Evolutionary conservation across 2,888 invertebrate species (phyloP).

Genomic region (Callosobruchus maculatus): DNA sequence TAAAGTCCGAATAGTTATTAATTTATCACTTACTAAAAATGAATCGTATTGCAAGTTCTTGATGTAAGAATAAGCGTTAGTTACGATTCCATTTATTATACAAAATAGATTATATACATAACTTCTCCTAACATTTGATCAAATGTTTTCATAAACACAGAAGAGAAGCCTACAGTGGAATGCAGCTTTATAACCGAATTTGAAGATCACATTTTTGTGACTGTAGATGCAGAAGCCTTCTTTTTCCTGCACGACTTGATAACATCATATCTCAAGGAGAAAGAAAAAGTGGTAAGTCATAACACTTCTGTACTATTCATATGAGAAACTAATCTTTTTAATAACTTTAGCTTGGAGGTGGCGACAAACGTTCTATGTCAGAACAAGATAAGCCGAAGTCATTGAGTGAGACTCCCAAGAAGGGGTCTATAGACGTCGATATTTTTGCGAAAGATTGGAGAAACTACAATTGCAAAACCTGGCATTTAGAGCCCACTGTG

Average conservation of each 20-base stretch:
- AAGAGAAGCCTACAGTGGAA: slow-evolving; percentile 83
- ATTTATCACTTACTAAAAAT: no score
- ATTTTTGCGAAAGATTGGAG: slow-evolving; percentile 81
- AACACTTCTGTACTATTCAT: not conserved
- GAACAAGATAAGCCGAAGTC: slow-evolving; percentile 32
- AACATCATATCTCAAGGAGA: slow-evolving; percentile 92
- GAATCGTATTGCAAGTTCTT: not conserved
- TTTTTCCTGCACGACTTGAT: slow-evolving; percentile 96
- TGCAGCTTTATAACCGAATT: slow-evolving; percentile 98
- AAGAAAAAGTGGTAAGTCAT: slow-evolving; percentile 69
- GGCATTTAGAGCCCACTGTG: slow-evolving; percentile 95
- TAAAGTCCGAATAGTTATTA: no score
- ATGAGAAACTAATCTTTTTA: not conserved
- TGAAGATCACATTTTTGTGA: slow-evolving; percentile 97
- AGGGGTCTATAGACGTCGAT: slow-evolving; percentile 52
- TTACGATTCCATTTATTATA: no score
- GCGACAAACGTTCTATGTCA: slow-evolving; percentile 31
- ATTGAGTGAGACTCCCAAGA: slow-evolving; percentile 31
- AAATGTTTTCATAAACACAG: slow-evolving; percentile 42
- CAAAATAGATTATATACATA: no score
- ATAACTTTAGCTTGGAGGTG: slow-evolving; percentile 30
- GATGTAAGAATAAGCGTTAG: not conserved
- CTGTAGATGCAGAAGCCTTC: slow-evolving; percentile 97
- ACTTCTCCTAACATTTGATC: not conserved
- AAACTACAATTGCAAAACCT: slow-evolving; percentile 88